phyloP scores from a whole-genome alignment of 2,113 vertebrate genomes.

The Podarcis cretensis region DNA sequence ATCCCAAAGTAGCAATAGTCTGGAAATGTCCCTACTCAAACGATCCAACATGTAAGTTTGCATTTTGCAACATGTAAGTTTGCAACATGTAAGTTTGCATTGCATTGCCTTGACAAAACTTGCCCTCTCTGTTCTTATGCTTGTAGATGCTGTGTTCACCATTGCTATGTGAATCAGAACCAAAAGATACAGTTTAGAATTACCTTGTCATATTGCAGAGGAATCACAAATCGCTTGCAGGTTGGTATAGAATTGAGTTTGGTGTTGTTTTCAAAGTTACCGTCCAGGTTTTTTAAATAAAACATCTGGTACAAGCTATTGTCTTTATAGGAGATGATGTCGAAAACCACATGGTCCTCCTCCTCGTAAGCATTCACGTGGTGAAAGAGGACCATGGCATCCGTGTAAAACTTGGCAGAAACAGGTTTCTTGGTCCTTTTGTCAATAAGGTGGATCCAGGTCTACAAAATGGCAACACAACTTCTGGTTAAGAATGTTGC shows the following conservation, averaged over 20 bases:
- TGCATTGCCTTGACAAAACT: background rate
- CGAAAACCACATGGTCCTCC: slow-evolving; percentile 85
- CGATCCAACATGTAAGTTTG: too few species aligned
- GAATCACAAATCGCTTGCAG: slow-evolving; percentile 86
- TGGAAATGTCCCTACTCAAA: background rate
- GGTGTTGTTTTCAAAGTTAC: slow-evolving; percentile 52
- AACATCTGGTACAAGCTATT: slow-evolving; percentile 90
- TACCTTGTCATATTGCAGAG: slow-evolving; percentile 84
- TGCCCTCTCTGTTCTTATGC: background rate
- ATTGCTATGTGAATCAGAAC: background rate
- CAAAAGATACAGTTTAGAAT: background rate
- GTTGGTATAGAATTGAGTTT: slow-evolving; percentile 67
- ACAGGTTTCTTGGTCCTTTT: slow-evolving; percentile 83
- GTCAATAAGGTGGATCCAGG: slow-evolving; percentile 91
- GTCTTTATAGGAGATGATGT: slow-evolving; percentile 86
- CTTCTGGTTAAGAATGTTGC: background rate
- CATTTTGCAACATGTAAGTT: too few species aligned
- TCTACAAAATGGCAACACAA: slow-evolving; percentile 73
- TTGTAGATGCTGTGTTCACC: slow-evolving; percentile 5
- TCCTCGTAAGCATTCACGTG: slow-evolving; percentile 94
- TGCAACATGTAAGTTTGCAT: too few species aligned
- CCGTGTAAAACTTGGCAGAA: slow-evolving; percentile 80
- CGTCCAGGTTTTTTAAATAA: slow-evolving; percentile 83
- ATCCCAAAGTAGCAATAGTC: too few species aligned
- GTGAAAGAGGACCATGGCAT: slow-evolving; percentile 87